Evolutionary conservation across 2,113 vertebrate genomes (phyloP).

Genomic region (Pagrus major): DNA sequence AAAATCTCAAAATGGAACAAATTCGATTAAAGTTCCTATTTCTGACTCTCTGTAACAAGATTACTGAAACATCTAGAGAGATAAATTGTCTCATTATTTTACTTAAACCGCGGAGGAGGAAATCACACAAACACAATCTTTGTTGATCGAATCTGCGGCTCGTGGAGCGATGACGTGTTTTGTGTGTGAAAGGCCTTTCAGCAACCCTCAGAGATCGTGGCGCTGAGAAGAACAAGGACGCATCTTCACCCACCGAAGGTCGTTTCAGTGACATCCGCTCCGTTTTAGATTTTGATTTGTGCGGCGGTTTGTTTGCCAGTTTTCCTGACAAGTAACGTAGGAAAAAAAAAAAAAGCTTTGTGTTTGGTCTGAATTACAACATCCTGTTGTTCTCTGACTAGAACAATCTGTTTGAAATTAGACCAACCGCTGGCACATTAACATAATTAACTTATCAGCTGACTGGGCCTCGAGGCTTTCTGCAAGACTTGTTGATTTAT

Average conservation of each 20-base stretch:
- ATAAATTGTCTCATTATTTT: neutral
- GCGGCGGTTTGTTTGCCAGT: constrained; percentile 52
- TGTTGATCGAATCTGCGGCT: neutral
- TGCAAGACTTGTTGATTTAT: constrained; percentile 38
- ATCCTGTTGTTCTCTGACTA: constrained; percentile 73
- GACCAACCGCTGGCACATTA: constrained; percentile 60
- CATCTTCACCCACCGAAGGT: constrained; percentile 51
- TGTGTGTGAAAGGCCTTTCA: constrained; percentile 33
- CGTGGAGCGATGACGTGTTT: neutral
- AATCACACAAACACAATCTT: constrained; percentile 9
- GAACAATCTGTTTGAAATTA: constrained; percentile 77
- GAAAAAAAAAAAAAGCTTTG: constrained; percentile 63
- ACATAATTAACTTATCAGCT: constrained; percentile 61
- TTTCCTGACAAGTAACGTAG: constrained; percentile 64
- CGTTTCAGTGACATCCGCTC: neutral
- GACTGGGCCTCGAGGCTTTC: constrained; percentile 52
- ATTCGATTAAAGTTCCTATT: neutral
- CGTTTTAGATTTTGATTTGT: constrained; percentile 10
- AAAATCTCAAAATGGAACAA: neutral
- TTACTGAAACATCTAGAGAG: neutral
- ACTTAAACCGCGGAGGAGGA: neutral
- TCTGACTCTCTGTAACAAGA: neutral
- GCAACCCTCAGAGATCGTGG: constrained; percentile 27
- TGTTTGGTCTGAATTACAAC: constrained; percentile 54
- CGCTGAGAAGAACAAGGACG: constrained; percentile 27